These are phyloP conservation scores for Globia sparganii DNA, from an alignment of 2,888 invertebrate species.

Conservation along the genomic window DNA sequence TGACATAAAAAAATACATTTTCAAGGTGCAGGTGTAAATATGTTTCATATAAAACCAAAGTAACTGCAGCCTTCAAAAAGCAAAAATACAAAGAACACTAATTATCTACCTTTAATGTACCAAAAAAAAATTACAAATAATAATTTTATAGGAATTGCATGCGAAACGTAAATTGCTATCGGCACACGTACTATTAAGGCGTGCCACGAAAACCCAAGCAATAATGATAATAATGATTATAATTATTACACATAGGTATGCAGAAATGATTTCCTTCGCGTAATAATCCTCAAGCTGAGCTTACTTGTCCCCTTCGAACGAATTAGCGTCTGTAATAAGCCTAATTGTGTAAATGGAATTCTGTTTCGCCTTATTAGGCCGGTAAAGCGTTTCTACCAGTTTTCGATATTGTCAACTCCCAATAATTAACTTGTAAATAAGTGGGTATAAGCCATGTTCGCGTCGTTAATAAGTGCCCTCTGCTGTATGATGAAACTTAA, in stretches of 20 bases:
- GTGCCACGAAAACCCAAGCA: conserved; percentile 73
- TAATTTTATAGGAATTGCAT: conserved; percentile 75
- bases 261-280: conserved; percentile 81
- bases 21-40: not conserved
- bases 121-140: conserved; percentile 66
- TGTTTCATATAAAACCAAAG: conserved; percentile 11
- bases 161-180: conserved; percentile 72
- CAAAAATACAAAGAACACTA: conserved; percentile 48
- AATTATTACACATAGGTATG: conserved; percentile 80
- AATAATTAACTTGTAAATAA: conserved; percentile 70
- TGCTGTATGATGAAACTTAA: conserved; percentile 61
- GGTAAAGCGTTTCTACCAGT: conserved; percentile 68
- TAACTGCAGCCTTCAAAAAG: conserved; percentile 6
- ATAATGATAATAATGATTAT: conserved; percentile 78
- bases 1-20: not conserved
- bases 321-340: conserved; percentile 82
- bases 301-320: conserved; percentile 84
- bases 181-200: conserved; percentile 70
- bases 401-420: conserved; percentile 71
- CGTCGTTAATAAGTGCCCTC: conserved; percentile 58
- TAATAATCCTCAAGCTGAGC: conserved; percentile 76
- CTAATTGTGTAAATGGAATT: conserved; percentile 84
- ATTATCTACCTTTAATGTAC: conserved; percentile 46
- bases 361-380: conserved; percentile 74
- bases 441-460: conserved; percentile 61